Conservation (phyloP, 2,797 vertebrate species). For the Avahi laniger region DNA sequence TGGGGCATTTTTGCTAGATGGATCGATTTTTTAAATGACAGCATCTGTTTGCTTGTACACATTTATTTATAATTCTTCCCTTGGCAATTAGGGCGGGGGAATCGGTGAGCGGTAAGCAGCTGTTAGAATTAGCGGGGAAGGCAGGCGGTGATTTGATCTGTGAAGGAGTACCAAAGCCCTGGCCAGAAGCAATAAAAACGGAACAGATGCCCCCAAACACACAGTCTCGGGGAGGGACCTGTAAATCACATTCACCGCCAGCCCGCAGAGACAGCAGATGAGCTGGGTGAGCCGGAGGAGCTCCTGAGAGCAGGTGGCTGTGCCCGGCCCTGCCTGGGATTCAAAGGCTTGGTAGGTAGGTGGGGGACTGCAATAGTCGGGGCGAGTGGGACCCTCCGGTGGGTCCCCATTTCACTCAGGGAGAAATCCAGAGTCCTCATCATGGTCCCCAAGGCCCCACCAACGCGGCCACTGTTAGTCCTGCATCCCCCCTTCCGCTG, state of each 20-base stretch:
- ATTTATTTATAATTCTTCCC: constrained; percentile 87
- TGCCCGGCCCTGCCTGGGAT: neutral
- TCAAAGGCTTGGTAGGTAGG: too few relatives aligned
- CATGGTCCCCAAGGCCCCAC: too few relatives aligned
- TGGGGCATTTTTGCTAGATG: constrained; percentile 82
- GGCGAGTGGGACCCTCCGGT: neutral
- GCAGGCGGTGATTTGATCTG: constrained; percentile 84
- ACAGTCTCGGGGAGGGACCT: constrained; percentile 32
- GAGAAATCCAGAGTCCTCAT: neutral
- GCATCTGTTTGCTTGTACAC: constrained; percentile 87
- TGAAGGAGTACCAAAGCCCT: constrained; percentile 82
- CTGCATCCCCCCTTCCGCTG: too few relatives aligned
- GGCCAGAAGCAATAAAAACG: constrained; percentile 76
- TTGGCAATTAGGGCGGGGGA: constrained; percentile 78
- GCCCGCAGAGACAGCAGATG: neutral
- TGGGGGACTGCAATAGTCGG: neutral
- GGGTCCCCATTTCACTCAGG: neutral
- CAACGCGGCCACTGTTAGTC: fast-evolving
- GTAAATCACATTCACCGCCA: constrained; percentile 32
- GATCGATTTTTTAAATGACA: constrained; percentile 85
- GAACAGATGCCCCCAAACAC: constrained; percentile 73
- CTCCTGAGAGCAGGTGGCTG: neutral
- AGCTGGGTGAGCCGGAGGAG: neutral
- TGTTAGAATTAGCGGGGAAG: constrained; percentile 83
- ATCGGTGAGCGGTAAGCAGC: constrained; percentile 83